Percentiles rank a stretch among this genome's conserved stretches.
Evolutionary conservation across 2,113 vertebrate genomes (phyloP).

Genomic region (Corythaixoides concolor): DNA sequence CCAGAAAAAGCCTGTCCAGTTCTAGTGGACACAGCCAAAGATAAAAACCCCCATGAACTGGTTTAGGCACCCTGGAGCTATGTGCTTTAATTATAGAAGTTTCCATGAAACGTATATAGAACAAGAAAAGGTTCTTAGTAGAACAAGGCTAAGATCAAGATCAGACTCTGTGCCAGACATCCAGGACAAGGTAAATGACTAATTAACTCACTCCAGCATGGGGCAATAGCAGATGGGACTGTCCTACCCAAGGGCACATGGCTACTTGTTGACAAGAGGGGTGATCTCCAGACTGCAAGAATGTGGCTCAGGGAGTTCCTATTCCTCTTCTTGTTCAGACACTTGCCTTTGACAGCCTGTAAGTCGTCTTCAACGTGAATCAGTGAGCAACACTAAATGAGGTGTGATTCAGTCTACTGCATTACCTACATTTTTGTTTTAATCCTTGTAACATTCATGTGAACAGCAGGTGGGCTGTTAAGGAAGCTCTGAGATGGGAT

Average conservation of each 20-base stretch:
- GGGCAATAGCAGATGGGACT: neutral
- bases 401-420: neutral
- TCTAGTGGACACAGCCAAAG: neutral
- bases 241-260: neutral
- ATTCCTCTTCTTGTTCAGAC: neutral
- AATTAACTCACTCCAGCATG: neutral
- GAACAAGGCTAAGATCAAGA: neutral
- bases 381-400: neutral
- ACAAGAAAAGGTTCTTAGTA: slow-evolving; percentile 38
- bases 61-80: slow-evolving; percentile 37
- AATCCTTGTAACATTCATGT: neutral
- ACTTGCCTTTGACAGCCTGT: neutral
- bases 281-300: neutral
- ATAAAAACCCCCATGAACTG: slow-evolving; percentile 32
- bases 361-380: neutral
- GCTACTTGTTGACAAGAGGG: neutral
- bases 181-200: neutral
- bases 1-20: slow-evolving; percentile 34
- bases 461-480: neutral
- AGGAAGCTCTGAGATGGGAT: neutral
- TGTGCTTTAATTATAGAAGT: slow-evolving; percentile 18
- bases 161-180: slow-evolving; percentile 2
- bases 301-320: slow-evolving; percentile 33
- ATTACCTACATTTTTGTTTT: neutral
- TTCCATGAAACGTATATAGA: neutral